These are phyloP conservation scores for Tangara arthus DNA, from an alignment of 2,797 vertebrate species.

Conservation along the genomic window DNA sequence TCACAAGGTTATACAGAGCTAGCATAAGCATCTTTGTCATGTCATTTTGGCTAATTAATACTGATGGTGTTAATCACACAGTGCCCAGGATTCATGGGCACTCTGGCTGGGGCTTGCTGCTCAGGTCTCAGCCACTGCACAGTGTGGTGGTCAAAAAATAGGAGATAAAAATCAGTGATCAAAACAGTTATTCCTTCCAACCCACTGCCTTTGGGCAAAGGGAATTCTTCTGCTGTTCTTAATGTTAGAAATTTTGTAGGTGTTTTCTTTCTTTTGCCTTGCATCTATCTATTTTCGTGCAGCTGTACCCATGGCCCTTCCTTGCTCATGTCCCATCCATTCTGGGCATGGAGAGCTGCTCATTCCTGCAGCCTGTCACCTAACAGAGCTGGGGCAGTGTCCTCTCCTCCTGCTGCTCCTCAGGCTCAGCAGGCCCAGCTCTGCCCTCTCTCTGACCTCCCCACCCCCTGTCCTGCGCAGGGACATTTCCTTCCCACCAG, in stretches of 20 bases:
- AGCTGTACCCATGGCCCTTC: not conserved
- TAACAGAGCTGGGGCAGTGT: fast-evolving
- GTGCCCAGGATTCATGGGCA: not conserved
- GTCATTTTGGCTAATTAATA: not conserved
- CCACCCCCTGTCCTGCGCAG: fast-evolving
- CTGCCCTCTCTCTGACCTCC: not conserved
- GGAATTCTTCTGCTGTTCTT: not conserved
- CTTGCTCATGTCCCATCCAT: not conserved
- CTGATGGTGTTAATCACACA: not conserved
- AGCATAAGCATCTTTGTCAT: not conserved
- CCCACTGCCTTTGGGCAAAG: not conserved
- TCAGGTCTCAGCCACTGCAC: not conserved
- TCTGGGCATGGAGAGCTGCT: fast-evolving
- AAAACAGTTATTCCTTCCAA: not conserved
- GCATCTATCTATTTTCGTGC: not conserved
- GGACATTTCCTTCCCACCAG: not conserved
- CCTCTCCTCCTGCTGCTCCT: not conserved
- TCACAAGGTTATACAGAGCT: not conserved
- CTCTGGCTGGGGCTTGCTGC: not conserved
- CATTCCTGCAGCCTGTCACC: not conserved
- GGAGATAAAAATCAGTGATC: not conserved
- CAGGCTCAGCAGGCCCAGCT: not conserved
- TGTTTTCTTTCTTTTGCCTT: not conserved
- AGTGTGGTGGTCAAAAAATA: not conserved
- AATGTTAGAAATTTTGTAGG: not conserved